phyloP scores from a whole-genome alignment of 2,113 vertebrate genomes.

The Tachycineta bicolor region DNA sequence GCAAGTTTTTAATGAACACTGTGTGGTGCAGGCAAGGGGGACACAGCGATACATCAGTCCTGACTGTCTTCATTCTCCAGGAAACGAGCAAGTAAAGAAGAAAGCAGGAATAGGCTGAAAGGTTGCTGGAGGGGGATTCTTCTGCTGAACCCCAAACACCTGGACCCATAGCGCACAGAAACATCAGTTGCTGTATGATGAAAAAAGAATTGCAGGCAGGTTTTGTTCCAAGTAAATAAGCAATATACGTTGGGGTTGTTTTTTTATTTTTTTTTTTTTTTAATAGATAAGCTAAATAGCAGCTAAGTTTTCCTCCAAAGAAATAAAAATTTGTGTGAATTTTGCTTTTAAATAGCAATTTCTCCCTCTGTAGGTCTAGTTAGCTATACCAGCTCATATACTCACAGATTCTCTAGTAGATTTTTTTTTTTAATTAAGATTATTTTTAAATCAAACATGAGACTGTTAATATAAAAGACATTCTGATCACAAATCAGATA shows the following conservation, averaged over 20 bases:
- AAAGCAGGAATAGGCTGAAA: conserved; percentile 7
- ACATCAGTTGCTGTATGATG: accelerated
- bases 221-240: not conserved
- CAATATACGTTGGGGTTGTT: not conserved
- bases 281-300: not conserved
- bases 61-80: not conserved
- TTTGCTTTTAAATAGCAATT: not conserved
- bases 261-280: not conserved
- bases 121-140: conserved; percentile 20
- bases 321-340: not conserved
- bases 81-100: not conserved
- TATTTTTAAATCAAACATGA: not conserved
- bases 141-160: not conserved
- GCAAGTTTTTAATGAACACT: conserved; percentile 57
- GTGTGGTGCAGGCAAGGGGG: not conserved
- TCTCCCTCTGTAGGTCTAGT: not conserved
- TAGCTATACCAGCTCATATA: not conserved
- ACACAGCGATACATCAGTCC: not conserved
- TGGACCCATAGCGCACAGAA: not conserved
- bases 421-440: not conserved
- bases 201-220: not conserved
- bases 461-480: not conserved
- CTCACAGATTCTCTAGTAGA: not conserved
- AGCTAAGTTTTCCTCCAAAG: not conserved
- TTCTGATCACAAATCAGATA: not conserved